Percentiles rank a stretch among this genome's conserved stretches.
Evolutionary conservation across 2,888 invertebrate species (phyloP).

Genomic region (Tenodera sinensis): DNA sequence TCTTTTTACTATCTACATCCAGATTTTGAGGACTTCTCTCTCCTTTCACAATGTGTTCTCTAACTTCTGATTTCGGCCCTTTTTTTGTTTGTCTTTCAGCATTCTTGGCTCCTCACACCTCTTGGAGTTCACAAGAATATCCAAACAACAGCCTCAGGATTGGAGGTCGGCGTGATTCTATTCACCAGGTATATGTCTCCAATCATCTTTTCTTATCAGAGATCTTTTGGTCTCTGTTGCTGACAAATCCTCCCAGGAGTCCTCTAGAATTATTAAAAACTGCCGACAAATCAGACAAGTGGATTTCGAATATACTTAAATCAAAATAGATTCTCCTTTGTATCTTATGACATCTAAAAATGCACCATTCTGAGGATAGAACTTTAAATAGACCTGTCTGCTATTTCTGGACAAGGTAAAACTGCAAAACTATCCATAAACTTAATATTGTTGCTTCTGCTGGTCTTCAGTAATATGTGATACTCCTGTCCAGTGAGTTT

Average conservation of each 20-base stretch:
- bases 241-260: background rate
- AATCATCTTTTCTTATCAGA: background rate
- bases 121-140: background rate
- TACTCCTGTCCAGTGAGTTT: too few species aligned
- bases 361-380: background rate
- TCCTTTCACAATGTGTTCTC: background rate
- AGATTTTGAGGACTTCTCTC: background rate
- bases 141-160: background rate
- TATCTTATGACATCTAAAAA: background rate
- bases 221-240: background rate
- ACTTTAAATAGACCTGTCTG: too few species aligned
- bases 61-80: background rate
- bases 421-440: too few species aligned
- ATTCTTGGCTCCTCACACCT: background rate
- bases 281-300: background rate
- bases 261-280: background rate
- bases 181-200: background rate
- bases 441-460: too few species aligned
- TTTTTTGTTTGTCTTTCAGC: background rate
- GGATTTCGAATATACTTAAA: background rate
- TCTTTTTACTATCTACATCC: background rate
- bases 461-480: too few species aligned
- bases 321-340: background rate
- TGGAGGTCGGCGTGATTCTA: background rate
- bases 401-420: too few species aligned